A percentile compares a stretch with the other conserved stretches of the same genome.
Conservation (phyloP, 2,888 invertebrate genomes). For the Drosophila helvetica region DNA sequence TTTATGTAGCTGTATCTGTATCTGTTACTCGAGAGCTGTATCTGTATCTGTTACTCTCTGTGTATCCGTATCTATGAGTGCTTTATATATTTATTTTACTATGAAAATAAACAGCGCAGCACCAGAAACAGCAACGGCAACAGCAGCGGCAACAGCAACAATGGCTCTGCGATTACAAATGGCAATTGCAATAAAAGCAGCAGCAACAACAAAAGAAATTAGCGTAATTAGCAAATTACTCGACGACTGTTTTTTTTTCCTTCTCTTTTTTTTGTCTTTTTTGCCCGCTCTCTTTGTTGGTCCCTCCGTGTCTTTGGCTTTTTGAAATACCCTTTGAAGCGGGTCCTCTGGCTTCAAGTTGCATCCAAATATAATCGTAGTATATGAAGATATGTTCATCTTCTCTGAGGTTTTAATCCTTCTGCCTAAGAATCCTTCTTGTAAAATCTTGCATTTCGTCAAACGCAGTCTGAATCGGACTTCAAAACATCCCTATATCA, state of each 20-base stretch:
- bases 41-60: constrained; percentile 10
- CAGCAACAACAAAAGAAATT: constrained; percentile 76
- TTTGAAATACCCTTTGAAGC: background rate
- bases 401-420: too few relatives aligned
- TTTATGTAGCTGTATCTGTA: background rate
- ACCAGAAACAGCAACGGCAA: background rate
- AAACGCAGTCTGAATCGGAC: too few relatives aligned
- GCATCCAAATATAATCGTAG: too few relatives aligned
- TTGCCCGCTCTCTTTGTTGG: background rate
- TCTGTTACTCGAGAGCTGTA: constrained; percentile 1
- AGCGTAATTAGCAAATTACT: constrained; percentile 79
- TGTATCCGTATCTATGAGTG: constrained; percentile 33
- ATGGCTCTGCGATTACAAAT: constrained; percentile 51
- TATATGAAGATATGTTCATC: too few relatives aligned
- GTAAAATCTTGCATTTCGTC: too few relatives aligned
- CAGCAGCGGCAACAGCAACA: constrained; percentile 29
- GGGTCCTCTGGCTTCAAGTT: accelerated
- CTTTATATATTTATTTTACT: constrained; percentile 63
- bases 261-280: constrained; percentile 15
- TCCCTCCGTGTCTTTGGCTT: constrained; percentile 1
- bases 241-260: constrained; percentile 29
- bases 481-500: too few relatives aligned
- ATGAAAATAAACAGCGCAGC: constrained; percentile 67
- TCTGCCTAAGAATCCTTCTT: too few relatives aligned
- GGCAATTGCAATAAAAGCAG: constrained; percentile 59